These are phyloP conservation scores for Drosophila subpulchrella DNA, from an alignment of 1,140 invertebrate species.

Conservation along the genomic window DNA sequence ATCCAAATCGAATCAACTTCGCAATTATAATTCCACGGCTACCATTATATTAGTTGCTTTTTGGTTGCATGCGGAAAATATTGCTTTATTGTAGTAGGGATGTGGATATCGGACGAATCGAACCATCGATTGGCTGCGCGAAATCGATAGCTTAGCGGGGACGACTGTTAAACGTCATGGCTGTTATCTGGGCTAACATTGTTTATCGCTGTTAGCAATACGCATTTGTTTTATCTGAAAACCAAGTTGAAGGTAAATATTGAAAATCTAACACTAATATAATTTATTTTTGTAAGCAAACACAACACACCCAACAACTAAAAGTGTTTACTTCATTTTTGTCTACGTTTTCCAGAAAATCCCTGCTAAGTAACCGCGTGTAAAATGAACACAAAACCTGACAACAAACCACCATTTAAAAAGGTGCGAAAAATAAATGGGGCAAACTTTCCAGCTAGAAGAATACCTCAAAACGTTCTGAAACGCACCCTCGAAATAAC, in stretches of 20 bases:
- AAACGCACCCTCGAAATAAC: constrained; percentile 21
- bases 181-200: not conserved
- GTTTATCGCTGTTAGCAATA: not conserved
- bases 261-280: no score
- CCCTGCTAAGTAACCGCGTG: not conserved
- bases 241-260: not conserved
- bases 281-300: no score
- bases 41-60: constrained; percentile 27
- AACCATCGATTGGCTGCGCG: constrained; percentile 1
- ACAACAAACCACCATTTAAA: not conserved
- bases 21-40: constrained; percentile 10
- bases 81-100: constrained; percentile 41
- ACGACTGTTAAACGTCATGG: not conserved
- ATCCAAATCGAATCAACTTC: constrained; percentile 8
- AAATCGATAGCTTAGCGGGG: not conserved
- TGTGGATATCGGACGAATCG: constrained; percentile 13
- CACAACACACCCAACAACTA: no score
- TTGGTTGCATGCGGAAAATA: constrained; percentile 51
- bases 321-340: not conserved
- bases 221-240: not conserved
- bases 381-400: not conserved
- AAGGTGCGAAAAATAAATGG: not conserved
- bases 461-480: constrained; percentile 16
- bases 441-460: constrained; percentile 1
- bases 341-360: not conserved